Conservation (phyloP, 1,140 invertebrate species). For the Drosophila athabasca region DNA sequence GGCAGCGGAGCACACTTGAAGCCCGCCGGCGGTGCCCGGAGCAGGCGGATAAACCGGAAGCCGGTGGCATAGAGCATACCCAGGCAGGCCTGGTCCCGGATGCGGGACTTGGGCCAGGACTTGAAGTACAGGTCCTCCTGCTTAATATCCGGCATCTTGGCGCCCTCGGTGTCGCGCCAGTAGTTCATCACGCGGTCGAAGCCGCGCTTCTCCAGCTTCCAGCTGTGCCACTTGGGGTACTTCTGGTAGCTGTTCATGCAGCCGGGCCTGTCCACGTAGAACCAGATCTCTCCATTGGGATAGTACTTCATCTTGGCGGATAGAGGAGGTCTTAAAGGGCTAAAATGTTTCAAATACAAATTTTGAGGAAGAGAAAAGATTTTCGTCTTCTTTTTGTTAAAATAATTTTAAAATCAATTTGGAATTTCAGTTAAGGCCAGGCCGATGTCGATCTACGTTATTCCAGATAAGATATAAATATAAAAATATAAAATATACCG, state of each 20-base stretch:
- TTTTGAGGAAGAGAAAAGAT: no score
- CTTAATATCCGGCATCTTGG: conserved; percentile 42
- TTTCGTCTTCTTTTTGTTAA: no score
- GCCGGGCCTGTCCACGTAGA: conserved; percentile 52
- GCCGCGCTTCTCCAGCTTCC: conserved; percentile 42
- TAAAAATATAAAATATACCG: no score
- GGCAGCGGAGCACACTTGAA: conserved; percentile 70
- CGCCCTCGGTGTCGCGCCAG: conserved; percentile 60
- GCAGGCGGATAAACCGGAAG: conserved; percentile 50
- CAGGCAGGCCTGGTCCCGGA: conserved; percentile 63
- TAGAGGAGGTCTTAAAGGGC: no score
- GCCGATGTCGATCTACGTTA: no score
- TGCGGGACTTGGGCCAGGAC: conserved; percentile 46
- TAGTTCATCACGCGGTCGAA: conserved; percentile 43
- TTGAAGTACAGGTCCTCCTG: conserved; percentile 58
- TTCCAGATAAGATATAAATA: no score
- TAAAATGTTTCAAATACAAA: no score
- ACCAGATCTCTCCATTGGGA: conserved; percentile 49
- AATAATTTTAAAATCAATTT: conserved; percentile 17
- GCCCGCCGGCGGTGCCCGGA: conserved; percentile 45
- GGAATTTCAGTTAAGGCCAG: no score
- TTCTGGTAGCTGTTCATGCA: conserved; percentile 49
- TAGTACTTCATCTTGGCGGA: conserved; percentile 50
- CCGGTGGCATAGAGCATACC: conserved; percentile 69
- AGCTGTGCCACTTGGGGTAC: conserved; percentile 48